phyloP scores from a whole-genome alignment of 2,113 vertebrate species.

The Megaptera novaeangliae region DNA sequence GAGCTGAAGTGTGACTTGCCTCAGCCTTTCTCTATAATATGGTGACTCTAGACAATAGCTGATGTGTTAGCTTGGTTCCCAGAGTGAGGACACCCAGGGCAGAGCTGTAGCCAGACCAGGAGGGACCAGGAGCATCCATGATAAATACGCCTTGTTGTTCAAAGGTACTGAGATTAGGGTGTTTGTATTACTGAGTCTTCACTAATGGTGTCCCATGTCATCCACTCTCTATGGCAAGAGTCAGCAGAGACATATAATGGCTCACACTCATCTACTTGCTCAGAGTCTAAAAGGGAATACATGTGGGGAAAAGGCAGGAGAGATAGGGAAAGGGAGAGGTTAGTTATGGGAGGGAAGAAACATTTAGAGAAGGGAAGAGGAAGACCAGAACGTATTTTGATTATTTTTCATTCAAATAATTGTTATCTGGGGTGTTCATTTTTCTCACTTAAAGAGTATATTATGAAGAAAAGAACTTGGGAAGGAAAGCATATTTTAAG shows the following conservation, averaged over 20 bases:
- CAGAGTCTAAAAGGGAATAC: background rate
- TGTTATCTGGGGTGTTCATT: background rate
- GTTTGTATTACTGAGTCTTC: background rate
- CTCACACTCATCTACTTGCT: background rate
- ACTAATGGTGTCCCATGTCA: background rate
- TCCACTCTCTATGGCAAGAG: background rate
- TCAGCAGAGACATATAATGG: background rate
- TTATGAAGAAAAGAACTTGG: background rate
- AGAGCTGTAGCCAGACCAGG: background rate
- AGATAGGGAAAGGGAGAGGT: background rate
- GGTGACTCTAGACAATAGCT: background rate
- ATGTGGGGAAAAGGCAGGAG: background rate
- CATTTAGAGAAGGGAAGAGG: background rate
- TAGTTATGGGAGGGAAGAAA: background rate
- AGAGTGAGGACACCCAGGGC: background rate
- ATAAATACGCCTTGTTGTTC: background rate
- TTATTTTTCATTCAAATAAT: conserved; percentile 1
- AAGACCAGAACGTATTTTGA: background rate
- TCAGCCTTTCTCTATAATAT: background rate
- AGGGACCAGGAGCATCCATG: background rate
- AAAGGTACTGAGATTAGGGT: background rate
- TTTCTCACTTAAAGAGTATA: background rate
- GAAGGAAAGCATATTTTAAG: background rate
- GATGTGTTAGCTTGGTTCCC: background rate
- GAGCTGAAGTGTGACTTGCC: background rate